phyloP scores from a whole-genome alignment of 2,113 vertebrate genomes.

The Telmatochromis sp. region DNA sequence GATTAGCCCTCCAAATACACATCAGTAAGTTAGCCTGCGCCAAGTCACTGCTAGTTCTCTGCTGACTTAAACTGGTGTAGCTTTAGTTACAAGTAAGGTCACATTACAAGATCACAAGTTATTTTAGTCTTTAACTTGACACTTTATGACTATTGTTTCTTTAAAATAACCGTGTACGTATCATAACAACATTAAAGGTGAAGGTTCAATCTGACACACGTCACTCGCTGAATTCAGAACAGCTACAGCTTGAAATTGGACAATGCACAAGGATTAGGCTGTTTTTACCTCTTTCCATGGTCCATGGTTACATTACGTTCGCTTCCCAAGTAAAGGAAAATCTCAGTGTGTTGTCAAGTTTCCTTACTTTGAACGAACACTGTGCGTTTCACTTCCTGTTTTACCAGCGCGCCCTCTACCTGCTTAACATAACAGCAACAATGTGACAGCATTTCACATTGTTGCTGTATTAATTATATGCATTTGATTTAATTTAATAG shows the following conservation, averaged over 20 bases:
- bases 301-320: background rate
- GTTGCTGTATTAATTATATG: background rate
- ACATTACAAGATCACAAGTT: background rate
- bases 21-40: background rate
- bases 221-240: background rate
- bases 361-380: fast-evolving
- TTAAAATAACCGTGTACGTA: background rate
- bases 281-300: conserved; percentile 19
- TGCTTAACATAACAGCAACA: background rate
- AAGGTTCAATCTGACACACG: background rate
- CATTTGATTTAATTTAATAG: background rate
- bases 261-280: background rate
- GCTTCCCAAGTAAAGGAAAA: background rate
- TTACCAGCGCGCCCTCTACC: background rate
- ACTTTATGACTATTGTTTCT: background rate
- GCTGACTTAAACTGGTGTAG: background rate
- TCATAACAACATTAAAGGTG: background rate
- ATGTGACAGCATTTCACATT: background rate
- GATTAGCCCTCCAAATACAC: background rate
- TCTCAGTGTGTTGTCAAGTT: no score
- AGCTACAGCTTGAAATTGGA: background rate
- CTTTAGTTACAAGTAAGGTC: background rate
- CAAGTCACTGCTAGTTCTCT: background rate
- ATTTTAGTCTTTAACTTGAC: background rate
- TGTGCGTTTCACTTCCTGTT: background rate